Conservation (phyloP, 2,797 vertebrate species). For the Sebastes itinus region DNA sequence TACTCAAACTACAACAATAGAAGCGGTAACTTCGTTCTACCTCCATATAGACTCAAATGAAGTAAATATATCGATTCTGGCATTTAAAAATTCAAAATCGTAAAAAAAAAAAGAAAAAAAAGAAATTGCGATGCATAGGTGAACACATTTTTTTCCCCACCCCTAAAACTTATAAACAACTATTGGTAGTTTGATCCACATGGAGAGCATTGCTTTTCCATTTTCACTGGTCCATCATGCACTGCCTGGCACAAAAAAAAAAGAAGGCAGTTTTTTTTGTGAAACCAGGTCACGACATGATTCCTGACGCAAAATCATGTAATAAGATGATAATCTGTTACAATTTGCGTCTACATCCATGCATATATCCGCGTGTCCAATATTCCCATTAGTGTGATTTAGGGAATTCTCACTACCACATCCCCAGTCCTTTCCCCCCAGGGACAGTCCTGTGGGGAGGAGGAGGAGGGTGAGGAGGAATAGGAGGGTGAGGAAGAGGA, state of each 20-base stretch:
- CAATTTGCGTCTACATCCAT: neutral
- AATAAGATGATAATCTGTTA: neutral
- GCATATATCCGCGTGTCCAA: neutral
- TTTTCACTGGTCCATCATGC: neutral
- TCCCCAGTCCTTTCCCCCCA: constrained; percentile 35
- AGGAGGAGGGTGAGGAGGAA: neutral
- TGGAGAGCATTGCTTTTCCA: neutral
- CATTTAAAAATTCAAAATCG: no score
- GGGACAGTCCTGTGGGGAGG: constrained; percentile 55
- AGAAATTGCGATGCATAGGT: no score
- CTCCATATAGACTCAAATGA: no score
- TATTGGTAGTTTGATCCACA: neutral
- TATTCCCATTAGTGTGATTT: constrained; percentile 35
- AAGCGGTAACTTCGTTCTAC: no score
- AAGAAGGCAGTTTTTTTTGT: neutral
- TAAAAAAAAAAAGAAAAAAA: no score
- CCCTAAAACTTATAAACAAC: neutral
- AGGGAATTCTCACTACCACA: constrained; percentile 51
- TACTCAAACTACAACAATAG: no score
- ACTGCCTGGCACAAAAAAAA: neutral
- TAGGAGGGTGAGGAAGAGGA: neutral
- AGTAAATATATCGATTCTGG: no score
- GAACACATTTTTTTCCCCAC: no score
- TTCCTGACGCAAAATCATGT: neutral
- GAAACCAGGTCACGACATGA: constrained; percentile 13